Base-by-base conservation (phyloP, 2,888 invertebrate genomes). In the Xestoiulus laeticollis region DNA sequence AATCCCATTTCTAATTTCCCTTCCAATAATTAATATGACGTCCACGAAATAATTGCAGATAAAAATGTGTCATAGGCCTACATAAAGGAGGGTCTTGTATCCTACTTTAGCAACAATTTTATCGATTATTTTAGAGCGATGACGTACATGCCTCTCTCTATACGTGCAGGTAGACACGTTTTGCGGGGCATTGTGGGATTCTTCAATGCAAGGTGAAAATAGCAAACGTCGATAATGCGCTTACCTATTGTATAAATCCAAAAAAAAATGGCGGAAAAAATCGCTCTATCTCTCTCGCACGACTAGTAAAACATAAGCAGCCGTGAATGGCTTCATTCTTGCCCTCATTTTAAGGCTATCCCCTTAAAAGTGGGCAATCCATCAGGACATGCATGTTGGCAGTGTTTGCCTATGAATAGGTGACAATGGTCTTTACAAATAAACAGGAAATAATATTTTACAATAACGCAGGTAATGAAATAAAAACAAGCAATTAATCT, bases 201-300 rank as follows among this genome's bases (percentile, higher is more conserved):
- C 22, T 26, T 26, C 68, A 68, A 68, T 68, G 26, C 26, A 68
- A 68, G 68, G 68, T 68, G 68, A 68, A 68, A 68, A 68, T 68
- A 68, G 68, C 68, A 68, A 68, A 68, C 26, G 68, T 68, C 68
- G 68, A 68, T 68, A 68, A 68, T 68, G 68, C 68, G 68, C 68
- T 68, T 68, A 68, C 26, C 68, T 59, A 59, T 59, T 59, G 19
- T 68, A 68, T 68, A 48, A 48, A 68, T 68, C 68, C 68, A 12
- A 68, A 68, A 26, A 22, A 68, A 68, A 26, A 68, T 68, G 68
- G 68, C 68, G 68, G 4, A 68, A 22, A 48, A 68, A 68, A 68
- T 68, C 26, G 68, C 12, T 68, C 26, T 22, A 68, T 68, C 68
- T 68, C 68, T 68, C 68, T 68, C 10, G 26, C 22, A 26, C 26